Evolutionary conservation across 2,797 vertebrate species (phyloP).

Genomic region (Lepilemur ruficaudatus): DNA sequence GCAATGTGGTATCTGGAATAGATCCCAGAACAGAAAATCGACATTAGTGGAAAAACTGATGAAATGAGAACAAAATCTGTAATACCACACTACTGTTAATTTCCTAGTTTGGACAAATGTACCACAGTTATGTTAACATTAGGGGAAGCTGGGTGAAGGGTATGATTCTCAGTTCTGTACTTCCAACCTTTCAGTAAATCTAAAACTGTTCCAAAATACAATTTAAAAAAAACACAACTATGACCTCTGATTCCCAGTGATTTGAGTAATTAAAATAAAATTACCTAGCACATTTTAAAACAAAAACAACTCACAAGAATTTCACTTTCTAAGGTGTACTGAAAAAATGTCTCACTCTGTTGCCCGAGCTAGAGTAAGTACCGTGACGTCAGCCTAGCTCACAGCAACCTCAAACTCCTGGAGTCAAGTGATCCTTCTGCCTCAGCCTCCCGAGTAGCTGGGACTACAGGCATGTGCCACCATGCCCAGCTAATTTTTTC

Average conservation of each 20-base stretch:
- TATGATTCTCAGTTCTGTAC: not conserved
- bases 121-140: not conserved
- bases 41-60: not conserved
- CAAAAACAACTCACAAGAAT: not conserved
- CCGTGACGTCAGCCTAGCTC: too few relatives aligned
- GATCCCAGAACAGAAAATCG: conserved; percentile 1
- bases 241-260: conserved; percentile 19
- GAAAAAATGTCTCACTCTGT: not conserved
- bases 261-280: conserved; percentile 7
- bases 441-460: too few relatives aligned
- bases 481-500: too few relatives aligned
- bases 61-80: conserved; percentile 7
- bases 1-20: not conserved
- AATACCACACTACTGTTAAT: not conserved
- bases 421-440: too few relatives aligned
- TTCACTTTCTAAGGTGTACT: conserved; percentile 7
- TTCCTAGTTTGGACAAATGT: not conserved
- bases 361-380: too few relatives aligned
- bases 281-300: conserved; percentile 8
- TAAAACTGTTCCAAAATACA: conserved; percentile 6
- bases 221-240: conserved; percentile 2
- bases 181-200: conserved; percentile 34
- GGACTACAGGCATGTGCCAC: too few relatives aligned
- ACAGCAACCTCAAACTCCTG: too few relatives aligned
- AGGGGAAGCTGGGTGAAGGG: not conserved